Percentiles rank a stretch among this genome's conserved stretches.
These are phyloP conservation scores for Magallana nippona DNA, from an alignment of 2,888 invertebrate species.

Conservation along the genomic window DNA sequence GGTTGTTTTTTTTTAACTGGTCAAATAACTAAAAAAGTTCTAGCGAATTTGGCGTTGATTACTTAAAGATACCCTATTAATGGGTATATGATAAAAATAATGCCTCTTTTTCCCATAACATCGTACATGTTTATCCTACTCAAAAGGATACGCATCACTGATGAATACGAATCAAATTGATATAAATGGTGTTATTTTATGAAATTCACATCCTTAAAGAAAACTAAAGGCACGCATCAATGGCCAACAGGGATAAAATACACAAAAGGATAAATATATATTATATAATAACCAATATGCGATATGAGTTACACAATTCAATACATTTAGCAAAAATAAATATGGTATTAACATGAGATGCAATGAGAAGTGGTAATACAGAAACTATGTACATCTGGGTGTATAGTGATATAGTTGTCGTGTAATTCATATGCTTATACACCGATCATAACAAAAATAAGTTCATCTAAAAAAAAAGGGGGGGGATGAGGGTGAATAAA, in stretches of 20 bases:
- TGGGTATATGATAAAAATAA: no score
- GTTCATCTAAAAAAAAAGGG: constrained; percentile 4
- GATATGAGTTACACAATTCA: background rate
- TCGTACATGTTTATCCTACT: no score
- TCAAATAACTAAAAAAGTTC: no score
- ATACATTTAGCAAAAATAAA: constrained; percentile 27
- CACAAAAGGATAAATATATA: background rate
- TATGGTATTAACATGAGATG: background rate
- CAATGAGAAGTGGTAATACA: background rate
- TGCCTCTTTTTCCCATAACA: no score
- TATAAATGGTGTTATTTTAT: background rate
- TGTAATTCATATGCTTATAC: background rate
- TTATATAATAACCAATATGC: background rate
- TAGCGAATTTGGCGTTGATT: no score
- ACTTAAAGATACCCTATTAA: no score
- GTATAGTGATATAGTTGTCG: background rate
- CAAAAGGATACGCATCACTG: no score
- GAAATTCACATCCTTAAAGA: background rate
- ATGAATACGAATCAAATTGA: background rate
- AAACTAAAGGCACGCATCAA: constrained; percentile 8
- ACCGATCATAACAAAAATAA: constrained; percentile 16
- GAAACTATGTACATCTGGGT: background rate
- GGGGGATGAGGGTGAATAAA: background rate
- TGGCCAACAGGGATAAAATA: background rate
- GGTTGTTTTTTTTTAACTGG: no score